Base-by-base conservation (phyloP, 2,888 invertebrate species). In the Villa cingulata region DNA sequence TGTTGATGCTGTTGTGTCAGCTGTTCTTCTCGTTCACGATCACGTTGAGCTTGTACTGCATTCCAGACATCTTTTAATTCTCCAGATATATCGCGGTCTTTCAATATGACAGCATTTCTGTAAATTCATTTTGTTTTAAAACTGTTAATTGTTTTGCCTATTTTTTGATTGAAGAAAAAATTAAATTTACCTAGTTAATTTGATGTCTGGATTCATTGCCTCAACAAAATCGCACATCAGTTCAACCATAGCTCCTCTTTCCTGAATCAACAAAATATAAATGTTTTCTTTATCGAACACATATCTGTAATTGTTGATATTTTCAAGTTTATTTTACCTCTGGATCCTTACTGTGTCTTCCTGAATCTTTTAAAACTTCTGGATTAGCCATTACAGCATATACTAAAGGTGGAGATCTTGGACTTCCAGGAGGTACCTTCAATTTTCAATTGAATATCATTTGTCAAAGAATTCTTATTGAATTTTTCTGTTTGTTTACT, bases 361-460 rank as follows among this genome's bases (percentile, higher is more conserved):
- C 82, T 57, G 77, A 79, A 42, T 77, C 73, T 61, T 77, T 77
- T 38, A 83, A 70, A 53, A 83, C 77, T 55, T 81, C 80, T 2
- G 83, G 81, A 65, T 82, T 80, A 1, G 79, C 81, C 78, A 83
- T 81, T 3, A 83, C 82, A 17, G 82, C 83, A 64, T 80, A 83
- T 9, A 82, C 79, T 36, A 77, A 68, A 1, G 78, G 73, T 15
- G 79, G 77, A 51, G 76, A 74, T 1, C 78, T 76, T 1, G 75
- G 76, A 56, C 74, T 76, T 37, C 78, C 74, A 59, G 77, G 77
- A 1, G 74, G 75, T 12, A 78, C 75, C 78, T 77, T 23, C 4
- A n/a, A n/a, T 16, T 42, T 36, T 41, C n/a, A 40, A 9, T 41
- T 36, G 7, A 15, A 42, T 40, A 49, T 48, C 23, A 23, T 23